Conservation (phyloP, 2,113 vertebrate genomes). For the Hippocampus abdominalis region DNA sequence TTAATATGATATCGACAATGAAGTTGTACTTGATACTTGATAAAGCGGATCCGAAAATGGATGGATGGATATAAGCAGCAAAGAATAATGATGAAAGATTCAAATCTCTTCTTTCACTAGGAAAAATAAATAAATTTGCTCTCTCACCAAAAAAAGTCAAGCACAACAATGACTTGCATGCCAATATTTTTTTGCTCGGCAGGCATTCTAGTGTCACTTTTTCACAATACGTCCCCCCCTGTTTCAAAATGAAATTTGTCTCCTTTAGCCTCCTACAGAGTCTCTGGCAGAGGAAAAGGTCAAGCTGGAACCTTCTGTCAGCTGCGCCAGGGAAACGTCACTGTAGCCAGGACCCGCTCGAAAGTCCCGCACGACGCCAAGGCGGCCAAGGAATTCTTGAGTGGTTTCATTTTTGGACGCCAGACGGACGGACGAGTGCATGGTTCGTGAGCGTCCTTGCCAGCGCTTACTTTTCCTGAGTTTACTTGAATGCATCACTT, state of each 20-base stretch:
- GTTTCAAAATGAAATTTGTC: background rate
- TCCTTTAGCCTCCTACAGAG: slow-evolving; percentile 45
- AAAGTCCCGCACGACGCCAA: too few species aligned
- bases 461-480: slow-evolving; percentile 36
- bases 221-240: background rate
- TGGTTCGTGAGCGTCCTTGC: background rate
- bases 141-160: too few species aligned
- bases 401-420: background rate
- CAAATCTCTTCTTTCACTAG: too few species aligned
- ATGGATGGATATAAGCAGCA: too few species aligned
- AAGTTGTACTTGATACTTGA: too few species aligned
- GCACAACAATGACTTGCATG: background rate
- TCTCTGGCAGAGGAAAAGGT: slow-evolving; percentile 28
- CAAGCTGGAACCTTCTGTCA: slow-evolving; percentile 35
- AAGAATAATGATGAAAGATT: too few species aligned
- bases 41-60: too few species aligned
- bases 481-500: slow-evolving; percentile 51
- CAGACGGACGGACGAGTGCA: background rate
- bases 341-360: slow-evolving; percentile 37
- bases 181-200: too few species aligned
- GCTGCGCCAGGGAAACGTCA: slow-evolving; percentile 63
- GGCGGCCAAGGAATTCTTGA: background rate
- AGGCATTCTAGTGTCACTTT: background rate
- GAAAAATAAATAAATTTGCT: too few species aligned
- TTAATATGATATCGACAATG: too few species aligned